Evolutionary conservation across 2,888 invertebrate species (phyloP).

Genomic region (Leuctra nigra): DNA sequence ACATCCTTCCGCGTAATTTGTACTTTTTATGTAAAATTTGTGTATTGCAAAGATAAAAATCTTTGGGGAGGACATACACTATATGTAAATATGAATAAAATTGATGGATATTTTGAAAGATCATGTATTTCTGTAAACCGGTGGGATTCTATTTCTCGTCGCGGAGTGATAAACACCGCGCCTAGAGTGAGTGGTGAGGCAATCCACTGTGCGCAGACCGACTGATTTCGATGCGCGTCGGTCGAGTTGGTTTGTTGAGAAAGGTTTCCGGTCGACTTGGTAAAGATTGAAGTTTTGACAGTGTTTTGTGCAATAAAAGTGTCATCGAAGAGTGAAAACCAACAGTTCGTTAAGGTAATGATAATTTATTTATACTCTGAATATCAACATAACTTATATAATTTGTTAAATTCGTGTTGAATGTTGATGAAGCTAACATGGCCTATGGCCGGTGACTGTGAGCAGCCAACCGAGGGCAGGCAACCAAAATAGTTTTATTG

Average conservation of each 20-base stretch:
- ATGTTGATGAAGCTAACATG: too few relatives aligned
- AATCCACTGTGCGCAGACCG: background rate
- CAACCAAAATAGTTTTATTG: too few relatives aligned
- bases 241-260: slow-evolving; percentile 13
- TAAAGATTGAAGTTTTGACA: slow-evolving; percentile 9
- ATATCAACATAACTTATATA: too few relatives aligned
- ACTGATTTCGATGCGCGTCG: slow-evolving; percentile 14
- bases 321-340: too few relatives aligned
- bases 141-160: background rate
- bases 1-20: slow-evolving; percentile 8
- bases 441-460: slow-evolving; percentile 14
- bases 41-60: background rate
- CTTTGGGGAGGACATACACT: background rate
- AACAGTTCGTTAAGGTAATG: too few relatives aligned
- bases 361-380: too few relatives aligned
- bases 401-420: too few relatives aligned
- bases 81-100: background rate
- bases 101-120: background rate
- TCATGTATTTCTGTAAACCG: background rate
- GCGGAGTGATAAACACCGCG: slow-evolving; percentile 10
- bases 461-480: too few relatives aligned
- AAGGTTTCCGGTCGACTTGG: slow-evolving; percentile 11
- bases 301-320: slow-evolving; percentile 10
- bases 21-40: background rate
- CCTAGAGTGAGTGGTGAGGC: too few relatives aligned